Base-by-base conservation (phyloP, 2,888 invertebrate genomes). In the Andrena minutula region DNA sequence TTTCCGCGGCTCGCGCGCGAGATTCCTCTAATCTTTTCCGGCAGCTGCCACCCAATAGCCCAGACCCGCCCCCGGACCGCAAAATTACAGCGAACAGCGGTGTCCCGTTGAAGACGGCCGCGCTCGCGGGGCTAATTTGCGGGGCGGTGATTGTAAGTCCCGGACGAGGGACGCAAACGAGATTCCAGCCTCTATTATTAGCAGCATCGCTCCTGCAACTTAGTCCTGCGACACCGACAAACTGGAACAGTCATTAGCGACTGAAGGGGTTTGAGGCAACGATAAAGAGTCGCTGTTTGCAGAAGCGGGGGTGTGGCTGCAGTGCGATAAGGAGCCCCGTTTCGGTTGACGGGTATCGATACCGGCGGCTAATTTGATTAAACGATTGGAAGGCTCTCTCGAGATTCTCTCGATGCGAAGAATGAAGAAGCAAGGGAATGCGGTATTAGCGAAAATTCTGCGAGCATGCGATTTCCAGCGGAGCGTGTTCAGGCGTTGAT, bases 141-240 rank as follows among this genome's bases (percentile, higher is more conserved):
- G 79, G 71, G 12, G 61, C 82, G 75, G 74, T 86, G 88, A 87
- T 87, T 86, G 76, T 41, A 66, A 88, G 75, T 79, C 75, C 70
- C 70, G 60, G 79, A 63, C 51, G 35, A 20, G 28, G 68, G 63
- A 65, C 61, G 79, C 77, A 75, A 86, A 84, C 82, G 71, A 86
- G 83, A 77, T 70, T 65, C 32, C 49, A 51, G 73, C 70, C 73
- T 71, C 83, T 83, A 83, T 83, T 77, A 83, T 83, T 83, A 83
- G 66, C 71, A 75, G 71, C 74, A 53, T 47, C 49, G 53, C 41
- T 71, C 35, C 70, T 65, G 53, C 82, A 70, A 86, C 58, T 75
- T 85, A 70, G 80, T 30, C 64, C 72, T 32, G 41, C n/a, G 8
- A 23, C 28, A 6, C 30, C 72, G 56, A 12, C 51, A 23, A 51